Evolutionary conservation across 2,888 invertebrate species (phyloP).

Genomic region (Epiblema foenella): DNA sequence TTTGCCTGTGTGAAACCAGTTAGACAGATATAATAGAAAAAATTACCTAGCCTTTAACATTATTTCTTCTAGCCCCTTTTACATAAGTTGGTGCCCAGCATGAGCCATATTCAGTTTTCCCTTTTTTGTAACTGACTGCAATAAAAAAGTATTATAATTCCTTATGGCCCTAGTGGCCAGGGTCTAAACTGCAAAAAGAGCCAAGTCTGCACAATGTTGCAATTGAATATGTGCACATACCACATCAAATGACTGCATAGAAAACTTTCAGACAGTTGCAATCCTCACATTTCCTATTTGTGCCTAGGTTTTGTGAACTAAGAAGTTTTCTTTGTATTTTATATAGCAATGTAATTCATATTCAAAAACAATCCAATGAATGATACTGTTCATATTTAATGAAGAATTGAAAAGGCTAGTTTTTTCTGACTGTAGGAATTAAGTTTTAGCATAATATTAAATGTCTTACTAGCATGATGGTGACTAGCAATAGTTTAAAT

Average conservation of each 20-base stretch:
- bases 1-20: constrained; percentile 34
- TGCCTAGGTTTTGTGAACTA: not conserved
- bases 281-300: not conserved
- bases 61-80: not conserved
- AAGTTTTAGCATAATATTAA: constrained; percentile 40
- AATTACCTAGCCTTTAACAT: constrained; percentile 21
- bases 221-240: not conserved
- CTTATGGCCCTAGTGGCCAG: not conserved
- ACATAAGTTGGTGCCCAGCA: not conserved
- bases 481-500: constrained; percentile 1
- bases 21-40: constrained; percentile 2
- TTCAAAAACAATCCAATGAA: not conserved
- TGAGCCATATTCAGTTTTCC: not conserved
- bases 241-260: not conserved
- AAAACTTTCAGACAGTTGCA: not conserved
- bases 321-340: not conserved
- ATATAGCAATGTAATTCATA: not conserved
- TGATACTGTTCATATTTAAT: not conserved
- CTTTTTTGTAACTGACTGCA: not conserved
- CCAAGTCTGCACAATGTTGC: not conserved
- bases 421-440: constrained; percentile 21
- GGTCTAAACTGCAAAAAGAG: too few relatives aligned
- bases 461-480: constrained; percentile 17
- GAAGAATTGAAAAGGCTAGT: constrained; percentile 11
- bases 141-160: not conserved